Base-by-base conservation (phyloP, 2,888 invertebrate species). In the Abscondita cerata region DNA sequence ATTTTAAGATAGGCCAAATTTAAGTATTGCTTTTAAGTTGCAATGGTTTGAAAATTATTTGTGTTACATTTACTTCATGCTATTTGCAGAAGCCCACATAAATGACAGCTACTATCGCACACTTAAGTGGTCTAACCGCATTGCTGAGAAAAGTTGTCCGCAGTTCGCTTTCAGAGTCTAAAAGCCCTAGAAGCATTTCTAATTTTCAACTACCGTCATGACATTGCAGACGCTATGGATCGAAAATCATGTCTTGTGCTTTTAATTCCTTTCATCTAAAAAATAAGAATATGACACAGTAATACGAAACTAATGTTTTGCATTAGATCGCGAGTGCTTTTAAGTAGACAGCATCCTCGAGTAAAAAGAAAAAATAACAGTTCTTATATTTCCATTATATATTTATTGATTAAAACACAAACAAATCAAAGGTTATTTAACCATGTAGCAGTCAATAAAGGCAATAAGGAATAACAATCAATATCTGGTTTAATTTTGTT, bases 121-220 rank as follows among this genome's bases (percentile, higher is more conserved):
- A 38, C 55, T 55, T 34, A 55, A 55, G 55, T 55, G 57, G 51
- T 20, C 33, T 54, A 50, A 34, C 57, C 57, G 50, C 57, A 57
- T 20, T 44, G 50, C 57, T 18, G 57, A 41, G 51, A 57, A 48
- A 57, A 57, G 57, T 44, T 50, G 33, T 33, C 57, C 57, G 51
- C 50, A 57, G 50, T 50, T 48, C 55, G 55, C 55, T 57, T 57
- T 57, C 33, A 51, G 50, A 38, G 18, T 51, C 57, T 57, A 57
- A 57, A 57, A 57, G 57, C 57, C 57, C 57, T 41, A 31, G 16
- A 40, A 57, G 51, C 16, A 40, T 51, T 57, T 38, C 44, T 44
- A 16, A 44, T 44, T 18, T 41, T 50, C 40, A 57, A 57, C 50
- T 50, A 40, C 50, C 25, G 50, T 51, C 50, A 50, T 50, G 41